These are phyloP conservation scores for Tetraodon nigroviridis DNA, from an alignment of 2,113 vertebrate genomes.

Conservation along the genomic window DNA sequence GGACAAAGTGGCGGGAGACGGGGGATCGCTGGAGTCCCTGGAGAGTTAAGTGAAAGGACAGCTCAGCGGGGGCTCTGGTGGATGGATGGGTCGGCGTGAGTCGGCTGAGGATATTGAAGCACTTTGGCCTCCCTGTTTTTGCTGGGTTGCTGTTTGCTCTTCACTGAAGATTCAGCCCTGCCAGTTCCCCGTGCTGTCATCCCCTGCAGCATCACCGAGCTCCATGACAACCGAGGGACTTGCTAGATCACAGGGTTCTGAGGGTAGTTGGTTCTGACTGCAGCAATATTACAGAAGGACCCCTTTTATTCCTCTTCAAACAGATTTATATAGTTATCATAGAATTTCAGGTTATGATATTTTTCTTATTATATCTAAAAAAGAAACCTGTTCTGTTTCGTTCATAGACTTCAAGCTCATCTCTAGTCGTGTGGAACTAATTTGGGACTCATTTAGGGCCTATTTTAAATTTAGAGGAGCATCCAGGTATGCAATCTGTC, in stretches of 20 bases:
- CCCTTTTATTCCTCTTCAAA: neutral
- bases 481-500: conserved; percentile 30
- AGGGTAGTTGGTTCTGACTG: neutral
- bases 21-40: conserved; percentile 21
- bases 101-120: conserved; percentile 23
- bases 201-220: conserved; percentile 24
- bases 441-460: conserved; percentile 30
- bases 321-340: neutral
- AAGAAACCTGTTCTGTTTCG: neutral
- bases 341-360: too few species aligned
- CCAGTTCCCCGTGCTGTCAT: conserved; percentile 6
- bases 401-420: neutral
- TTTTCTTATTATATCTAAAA: too few species aligned
- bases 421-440: conserved; percentile 13
- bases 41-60: conserved; percentile 32
- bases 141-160: conserved; percentile 28
- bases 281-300: neutral
- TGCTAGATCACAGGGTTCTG: neutral
- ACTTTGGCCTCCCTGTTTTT: conserved; percentile 39
- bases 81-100: conserved; percentile 52
- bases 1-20: neutral
- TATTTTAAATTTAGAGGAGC: conserved; percentile 27
- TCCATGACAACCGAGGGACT: conserved; percentile 17
- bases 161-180: conserved; percentile 39
- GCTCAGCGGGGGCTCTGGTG: conserved; percentile 37